Conservation (phyloP, 2,888 invertebrate species). For the Dicyrtomina minuta region DNA sequence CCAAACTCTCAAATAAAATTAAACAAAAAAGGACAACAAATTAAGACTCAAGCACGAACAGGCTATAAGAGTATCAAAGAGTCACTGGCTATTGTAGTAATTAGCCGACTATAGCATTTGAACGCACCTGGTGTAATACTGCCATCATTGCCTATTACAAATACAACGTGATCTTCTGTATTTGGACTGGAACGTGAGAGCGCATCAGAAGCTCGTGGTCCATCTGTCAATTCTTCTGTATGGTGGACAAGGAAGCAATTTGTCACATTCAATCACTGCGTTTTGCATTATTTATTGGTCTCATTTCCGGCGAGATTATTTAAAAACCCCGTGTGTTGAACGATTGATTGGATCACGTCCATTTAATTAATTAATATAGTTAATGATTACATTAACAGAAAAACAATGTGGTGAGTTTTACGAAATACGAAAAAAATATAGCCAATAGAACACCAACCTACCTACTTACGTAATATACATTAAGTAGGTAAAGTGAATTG, state of each 20-base stretch:
- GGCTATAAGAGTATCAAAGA: neutral
- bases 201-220: slow-evolving; percentile 23
- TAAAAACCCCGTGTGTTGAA: neutral
- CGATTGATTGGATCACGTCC: neutral
- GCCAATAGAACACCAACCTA: no score
- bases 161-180: slow-evolving; percentile 42
- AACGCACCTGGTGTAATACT: slow-evolving; percentile 36
- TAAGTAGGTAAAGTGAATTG: neutral
- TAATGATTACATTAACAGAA: neutral
- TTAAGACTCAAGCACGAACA: no score
- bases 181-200: slow-evolving; percentile 23
- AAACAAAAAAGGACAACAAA: no score
- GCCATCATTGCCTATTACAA: slow-evolving; percentile 46
- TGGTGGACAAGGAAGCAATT: slow-evolving; percentile 15
- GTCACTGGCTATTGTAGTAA: neutral
- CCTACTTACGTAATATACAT: no score
- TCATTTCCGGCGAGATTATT: neutral
- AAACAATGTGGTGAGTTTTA: no score
- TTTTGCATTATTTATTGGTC: slow-evolving; percentile 4
- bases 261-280: slow-evolving; percentile 20
- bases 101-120: neutral
- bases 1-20: no score
- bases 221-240: slow-evolving; percentile 38
- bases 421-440: no score
- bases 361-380: no score